Evolutionary conservation across 1,140 invertebrate species (phyloP), one percentile per base, ranked within the genome.

Genomic region (Pseudomyrmex pallidus): DNA sequence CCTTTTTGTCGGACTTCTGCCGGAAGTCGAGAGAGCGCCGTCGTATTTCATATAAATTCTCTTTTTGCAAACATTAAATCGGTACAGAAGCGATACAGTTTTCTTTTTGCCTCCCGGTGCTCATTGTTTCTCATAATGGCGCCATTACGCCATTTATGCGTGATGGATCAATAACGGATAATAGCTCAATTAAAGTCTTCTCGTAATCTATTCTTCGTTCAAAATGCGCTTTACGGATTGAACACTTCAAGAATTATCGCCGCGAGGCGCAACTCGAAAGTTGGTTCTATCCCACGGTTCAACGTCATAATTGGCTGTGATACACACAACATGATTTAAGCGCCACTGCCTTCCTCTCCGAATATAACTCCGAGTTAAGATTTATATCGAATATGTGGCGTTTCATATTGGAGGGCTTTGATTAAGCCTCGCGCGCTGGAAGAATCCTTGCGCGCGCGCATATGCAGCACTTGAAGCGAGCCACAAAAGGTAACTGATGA

Each of bases 401-500:
- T 62, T 62, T 62, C n/a, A 72, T 35, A 35, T 62, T 82, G 57
- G 17, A 17, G 46, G 10, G n/a, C 35, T 68, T 84, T 64, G 72
- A 84, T 84, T 84, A 84, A 20, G 35, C 7, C 5, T 35, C 35
- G 35, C 35, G 35, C 35, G 35, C 35, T 35, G 0, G 35, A 35
- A 35, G 35, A 35, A 35, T 25, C 56, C 72, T 59, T 25, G 50
- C 67, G 22, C 61, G 17, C 46, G 76, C 25, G 63, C 48, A 59
- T 70, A 66, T 57, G 59, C 59, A 67, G 64, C 77, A 76, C 5
- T 84, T 78, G 50, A 82, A 84, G 59, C 83, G 68, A 72, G 70
- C 82, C 70, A 54, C 63, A 50, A 84, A 68, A 85, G 80, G 77
- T 67, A 70, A 80, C 73, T 83, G 61, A 61, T 86, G 84, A 90